These are phyloP conservation scores for Agriotes lineatus DNA, from an alignment of 2,888 invertebrate species.

Conservation along the genomic window DNA sequence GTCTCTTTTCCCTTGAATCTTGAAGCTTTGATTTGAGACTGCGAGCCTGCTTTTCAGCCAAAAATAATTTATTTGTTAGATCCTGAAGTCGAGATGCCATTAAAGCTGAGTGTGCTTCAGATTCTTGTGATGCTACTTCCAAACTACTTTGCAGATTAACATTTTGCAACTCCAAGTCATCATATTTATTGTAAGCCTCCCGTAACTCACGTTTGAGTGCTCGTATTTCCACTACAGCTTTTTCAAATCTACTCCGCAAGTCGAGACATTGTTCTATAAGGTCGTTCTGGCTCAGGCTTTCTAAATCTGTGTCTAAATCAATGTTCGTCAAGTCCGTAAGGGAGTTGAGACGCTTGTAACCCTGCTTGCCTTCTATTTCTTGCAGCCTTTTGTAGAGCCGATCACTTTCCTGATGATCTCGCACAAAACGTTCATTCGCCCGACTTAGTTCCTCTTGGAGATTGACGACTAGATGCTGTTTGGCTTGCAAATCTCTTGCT, in stretches of 20 bases:
- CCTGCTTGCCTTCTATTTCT: slow-evolving; percentile 75
- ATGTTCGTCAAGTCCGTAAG: slow-evolving; percentile 85
- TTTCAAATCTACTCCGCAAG: slow-evolving; percentile 81
- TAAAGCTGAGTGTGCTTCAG: slow-evolving; percentile 80
- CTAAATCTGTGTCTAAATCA: slow-evolving; percentile 81
- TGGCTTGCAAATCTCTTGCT: slow-evolving; percentile 75
- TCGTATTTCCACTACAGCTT: slow-evolving; percentile 85
- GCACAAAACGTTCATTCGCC: slow-evolving; percentile 75
- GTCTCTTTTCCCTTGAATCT: slow-evolving; percentile 82
- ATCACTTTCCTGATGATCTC: slow-evolving; percentile 84
- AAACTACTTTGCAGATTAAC: slow-evolving; percentile 81
- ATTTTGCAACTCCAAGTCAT: slow-evolving; percentile 84
- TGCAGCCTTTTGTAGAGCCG: slow-evolving; percentile 77
- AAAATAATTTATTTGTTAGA: slow-evolving; percentile 83
- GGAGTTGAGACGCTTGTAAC: slow-evolving; percentile 79
- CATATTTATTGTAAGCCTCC: slow-evolving; percentile 83
- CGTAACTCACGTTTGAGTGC: slow-evolving; percentile 85
- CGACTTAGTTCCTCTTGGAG: slow-evolving; percentile 77
- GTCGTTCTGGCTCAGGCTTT: slow-evolving; percentile 79
- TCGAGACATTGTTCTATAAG: slow-evolving; percentile 86
- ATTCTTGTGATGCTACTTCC: slow-evolving; percentile 73
- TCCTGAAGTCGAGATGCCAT: slow-evolving; percentile 89
- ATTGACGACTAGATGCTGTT: slow-evolving; percentile 75
- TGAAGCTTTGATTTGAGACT: slow-evolving; percentile 84
- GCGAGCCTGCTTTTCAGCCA: slow-evolving; percentile 85